These are phyloP conservation scores for Falco naumanni DNA, from an alignment of 2,797 vertebrate genomes.

Conservation along the genomic window DNA sequence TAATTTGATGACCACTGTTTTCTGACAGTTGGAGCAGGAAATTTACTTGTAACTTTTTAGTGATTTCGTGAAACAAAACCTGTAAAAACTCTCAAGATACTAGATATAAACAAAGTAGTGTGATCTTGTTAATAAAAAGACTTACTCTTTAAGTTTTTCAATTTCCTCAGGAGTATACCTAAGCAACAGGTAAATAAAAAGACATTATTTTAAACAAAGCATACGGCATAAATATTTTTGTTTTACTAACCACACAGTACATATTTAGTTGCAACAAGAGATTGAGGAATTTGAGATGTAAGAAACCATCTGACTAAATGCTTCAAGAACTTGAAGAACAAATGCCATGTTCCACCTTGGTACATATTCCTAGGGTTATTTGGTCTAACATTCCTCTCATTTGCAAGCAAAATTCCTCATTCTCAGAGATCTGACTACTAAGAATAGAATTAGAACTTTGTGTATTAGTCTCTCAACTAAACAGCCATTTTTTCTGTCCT, in stretches of 20 bases:
- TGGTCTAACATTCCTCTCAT: background rate
- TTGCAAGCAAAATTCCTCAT: background rate
- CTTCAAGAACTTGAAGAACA: background rate
- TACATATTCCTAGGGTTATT: background rate
- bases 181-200: slow-evolving; percentile 54
- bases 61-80: background rate
- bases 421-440: background rate
- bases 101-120: background rate
- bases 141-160: slow-evolving; percentile 95
- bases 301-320: background rate
- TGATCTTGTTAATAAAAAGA: slow-evolving; percentile 9
- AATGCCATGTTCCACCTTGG: background rate
- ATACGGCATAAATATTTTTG: background rate
- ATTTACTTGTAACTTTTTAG: background rate
- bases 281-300: slow-evolving; percentile 10
- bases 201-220: slow-evolving; percentile 39
- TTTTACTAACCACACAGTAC: background rate
- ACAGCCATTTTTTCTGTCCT: background rate
- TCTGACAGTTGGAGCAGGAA: background rate
- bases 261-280: background rate
- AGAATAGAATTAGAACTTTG: background rate
- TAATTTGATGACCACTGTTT: background rate
- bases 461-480: background rate
- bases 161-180: slow-evolving; percentile 97
- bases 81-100: slow-evolving; percentile 8